Conservation (phyloP, 2,797 vertebrate genomes). For the Phrynocephalus guinanensis region DNA sequence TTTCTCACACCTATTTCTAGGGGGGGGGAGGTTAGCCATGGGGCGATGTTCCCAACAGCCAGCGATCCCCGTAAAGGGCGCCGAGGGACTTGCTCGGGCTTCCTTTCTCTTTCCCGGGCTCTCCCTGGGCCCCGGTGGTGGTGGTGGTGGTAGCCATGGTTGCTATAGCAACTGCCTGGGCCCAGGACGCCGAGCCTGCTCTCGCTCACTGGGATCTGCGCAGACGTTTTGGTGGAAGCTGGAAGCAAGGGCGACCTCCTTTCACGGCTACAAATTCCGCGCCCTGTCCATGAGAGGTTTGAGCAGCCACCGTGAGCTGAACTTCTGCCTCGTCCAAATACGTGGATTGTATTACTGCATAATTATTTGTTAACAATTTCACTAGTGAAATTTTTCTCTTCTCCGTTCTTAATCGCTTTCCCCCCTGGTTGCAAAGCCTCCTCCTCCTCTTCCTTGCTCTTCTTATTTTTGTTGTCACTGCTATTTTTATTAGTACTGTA, state of each 20-base stretch:
- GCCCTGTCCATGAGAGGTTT: neutral
- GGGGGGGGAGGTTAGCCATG: too few species aligned
- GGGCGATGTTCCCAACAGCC: too few species aligned
- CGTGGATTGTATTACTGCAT: too few species aligned
- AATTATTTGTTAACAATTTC: too few species aligned
- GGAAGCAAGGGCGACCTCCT: too few species aligned
- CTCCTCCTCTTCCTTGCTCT: neutral
- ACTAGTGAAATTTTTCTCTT: neutral
- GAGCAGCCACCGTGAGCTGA: neutral
- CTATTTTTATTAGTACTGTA: neutral
- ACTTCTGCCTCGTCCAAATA: neutral
- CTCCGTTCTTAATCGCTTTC: neutral
- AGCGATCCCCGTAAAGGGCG: too few species aligned
- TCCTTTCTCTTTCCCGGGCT: too few species aligned
- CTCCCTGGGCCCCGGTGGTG: too few species aligned
- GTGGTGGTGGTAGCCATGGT: neutral
- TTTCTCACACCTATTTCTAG: too few species aligned
- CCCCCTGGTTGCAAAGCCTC: neutral
- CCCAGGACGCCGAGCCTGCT: neutral
- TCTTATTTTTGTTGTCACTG: neutral
- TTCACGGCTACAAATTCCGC: neutral
- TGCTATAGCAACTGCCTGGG: neutral
- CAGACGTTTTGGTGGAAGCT: fast-evolving
- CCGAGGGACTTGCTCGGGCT: too few species aligned
- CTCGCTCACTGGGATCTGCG: too few species aligned